These are phyloP conservation scores for Phalacrocorax aristotelis DNA, from an alignment of 2,113 vertebrate genomes.

Conservation along the genomic window DNA sequence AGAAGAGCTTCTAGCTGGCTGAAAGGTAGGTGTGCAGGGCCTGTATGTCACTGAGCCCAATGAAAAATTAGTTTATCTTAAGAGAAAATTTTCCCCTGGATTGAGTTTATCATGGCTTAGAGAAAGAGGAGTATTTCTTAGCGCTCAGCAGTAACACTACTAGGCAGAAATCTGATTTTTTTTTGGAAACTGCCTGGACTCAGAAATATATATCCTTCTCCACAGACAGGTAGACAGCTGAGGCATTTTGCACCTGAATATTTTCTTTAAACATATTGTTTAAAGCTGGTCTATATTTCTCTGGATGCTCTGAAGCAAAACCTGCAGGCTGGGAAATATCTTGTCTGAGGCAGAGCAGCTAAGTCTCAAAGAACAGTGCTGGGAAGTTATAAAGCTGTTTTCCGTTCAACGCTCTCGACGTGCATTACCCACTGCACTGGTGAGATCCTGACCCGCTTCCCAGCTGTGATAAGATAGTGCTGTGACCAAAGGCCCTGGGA, in stretches of 20 bases:
- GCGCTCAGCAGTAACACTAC: background rate
- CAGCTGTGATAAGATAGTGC: background rate
- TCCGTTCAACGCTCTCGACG: rapidly evolving
- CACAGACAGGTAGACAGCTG: background rate
- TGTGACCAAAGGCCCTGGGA: background rate
- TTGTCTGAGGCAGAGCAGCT: background rate
- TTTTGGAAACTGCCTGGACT: background rate
- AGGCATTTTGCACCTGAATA: background rate
- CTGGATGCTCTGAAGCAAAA: background rate
- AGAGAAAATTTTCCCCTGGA: background rate
- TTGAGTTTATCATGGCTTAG: background rate
- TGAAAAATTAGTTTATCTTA: background rate
- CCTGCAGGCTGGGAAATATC: background rate
- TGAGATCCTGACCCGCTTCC: background rate
- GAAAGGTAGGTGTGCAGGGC: background rate
- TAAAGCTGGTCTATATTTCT: background rate
- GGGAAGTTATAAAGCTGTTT: background rate
- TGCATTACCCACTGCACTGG: background rate
- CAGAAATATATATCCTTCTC: background rate
- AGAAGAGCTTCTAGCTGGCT: background rate
- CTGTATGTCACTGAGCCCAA: background rate
- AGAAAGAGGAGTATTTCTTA: background rate
- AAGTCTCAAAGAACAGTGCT: rapidly evolving
- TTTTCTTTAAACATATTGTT: background rate
- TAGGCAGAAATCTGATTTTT: background rate